phyloP scores from a whole-genome alignment of 2,113 vertebrate species.

The Amphiprion ocellaris region DNA sequence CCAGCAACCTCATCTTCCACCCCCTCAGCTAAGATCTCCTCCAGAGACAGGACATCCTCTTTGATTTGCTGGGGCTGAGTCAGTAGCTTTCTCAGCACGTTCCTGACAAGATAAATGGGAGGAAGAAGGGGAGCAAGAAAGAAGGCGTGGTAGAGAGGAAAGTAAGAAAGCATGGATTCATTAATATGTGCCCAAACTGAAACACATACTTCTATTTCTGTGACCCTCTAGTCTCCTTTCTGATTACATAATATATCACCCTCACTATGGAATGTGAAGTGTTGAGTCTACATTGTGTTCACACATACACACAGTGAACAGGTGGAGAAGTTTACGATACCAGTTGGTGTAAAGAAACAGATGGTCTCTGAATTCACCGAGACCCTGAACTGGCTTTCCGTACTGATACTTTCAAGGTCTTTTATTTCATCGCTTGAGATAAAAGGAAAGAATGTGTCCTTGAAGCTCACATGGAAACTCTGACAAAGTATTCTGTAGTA shows the following conservation, averaged over 20 bases:
- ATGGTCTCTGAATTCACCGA: conserved; percentile 38
- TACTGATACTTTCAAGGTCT: background rate
- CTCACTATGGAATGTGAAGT: conserved; percentile 65
- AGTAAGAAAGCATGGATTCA: conserved; percentile 8
- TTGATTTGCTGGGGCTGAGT: conserved; percentile 93
- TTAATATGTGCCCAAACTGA: conserved; percentile 15
- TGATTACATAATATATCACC: conserved; percentile 64
- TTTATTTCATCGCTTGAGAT: background rate
- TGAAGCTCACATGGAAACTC: background rate
- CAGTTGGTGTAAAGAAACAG: conserved; percentile 32
- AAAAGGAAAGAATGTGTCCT: conserved; percentile 23
- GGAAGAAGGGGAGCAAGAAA: background rate
- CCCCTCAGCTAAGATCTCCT: conserved; percentile 97
- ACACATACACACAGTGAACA: conserved; percentile 41
- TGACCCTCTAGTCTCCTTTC: conserved; percentile 41
- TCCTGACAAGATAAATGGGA: conserved; percentile 82
- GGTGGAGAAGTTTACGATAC: too few relatives aligned
- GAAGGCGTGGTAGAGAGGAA: conserved; percentile 3
- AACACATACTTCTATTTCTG: conserved; percentile 22
- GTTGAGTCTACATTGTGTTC: conserved; percentile 72
- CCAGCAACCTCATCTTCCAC: conserved; percentile 87
- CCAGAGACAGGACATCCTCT: conserved; percentile 95
- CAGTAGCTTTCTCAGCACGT: conserved; percentile 95
- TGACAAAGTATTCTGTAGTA: too few relatives aligned
- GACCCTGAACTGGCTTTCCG: background rate